A percentile compares a stretch with the other conserved stretches of the same genome.
Evolutionary conservation across 2,113 vertebrate species (phyloP).

Genomic region (Notarius lentiginosus): DNA sequence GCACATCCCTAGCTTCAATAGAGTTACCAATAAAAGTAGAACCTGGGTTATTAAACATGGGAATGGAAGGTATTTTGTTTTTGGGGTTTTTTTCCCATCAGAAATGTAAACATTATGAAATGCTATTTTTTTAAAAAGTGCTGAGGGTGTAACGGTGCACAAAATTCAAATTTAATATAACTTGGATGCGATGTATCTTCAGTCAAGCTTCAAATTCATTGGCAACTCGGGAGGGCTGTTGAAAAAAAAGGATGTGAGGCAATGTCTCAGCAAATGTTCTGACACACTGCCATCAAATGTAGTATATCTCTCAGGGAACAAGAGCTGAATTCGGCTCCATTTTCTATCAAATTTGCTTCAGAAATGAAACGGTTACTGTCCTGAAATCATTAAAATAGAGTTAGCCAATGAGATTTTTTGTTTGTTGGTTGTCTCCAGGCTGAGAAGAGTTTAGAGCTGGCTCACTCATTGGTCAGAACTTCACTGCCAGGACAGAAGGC

Average conservation of each 20-base stretch:
- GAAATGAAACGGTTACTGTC: neutral
- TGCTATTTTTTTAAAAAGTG: neutral
- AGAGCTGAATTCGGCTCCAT: neutral
- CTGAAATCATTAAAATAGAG: neutral
- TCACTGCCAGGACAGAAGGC: too few relatives aligned
- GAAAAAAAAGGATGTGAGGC: slow-evolving; percentile 16
- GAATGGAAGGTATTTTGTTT: neutral
- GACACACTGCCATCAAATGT: neutral
- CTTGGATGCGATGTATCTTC: neutral
- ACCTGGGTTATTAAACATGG: neutral
- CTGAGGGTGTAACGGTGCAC: neutral
- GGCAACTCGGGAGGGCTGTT: neutral
- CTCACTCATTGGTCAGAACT: too few relatives aligned
- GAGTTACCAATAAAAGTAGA: neutral
- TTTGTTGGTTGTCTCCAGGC: too few relatives aligned
- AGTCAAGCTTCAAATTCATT: too few relatives aligned
- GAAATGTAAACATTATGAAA: neutral
- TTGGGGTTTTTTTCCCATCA: neutral
- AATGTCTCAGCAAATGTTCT: neutral
- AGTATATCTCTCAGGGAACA: neutral
- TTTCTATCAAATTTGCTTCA: neutral
- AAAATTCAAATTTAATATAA: neutral
- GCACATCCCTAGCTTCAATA: neutral
- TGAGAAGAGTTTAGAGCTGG: too few relatives aligned
- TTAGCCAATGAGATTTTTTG: too few relatives aligned